Evolutionary conservation across 2,797 vertebrate species (phyloP).

Genomic region (Phalloptychus januarius): DNA sequence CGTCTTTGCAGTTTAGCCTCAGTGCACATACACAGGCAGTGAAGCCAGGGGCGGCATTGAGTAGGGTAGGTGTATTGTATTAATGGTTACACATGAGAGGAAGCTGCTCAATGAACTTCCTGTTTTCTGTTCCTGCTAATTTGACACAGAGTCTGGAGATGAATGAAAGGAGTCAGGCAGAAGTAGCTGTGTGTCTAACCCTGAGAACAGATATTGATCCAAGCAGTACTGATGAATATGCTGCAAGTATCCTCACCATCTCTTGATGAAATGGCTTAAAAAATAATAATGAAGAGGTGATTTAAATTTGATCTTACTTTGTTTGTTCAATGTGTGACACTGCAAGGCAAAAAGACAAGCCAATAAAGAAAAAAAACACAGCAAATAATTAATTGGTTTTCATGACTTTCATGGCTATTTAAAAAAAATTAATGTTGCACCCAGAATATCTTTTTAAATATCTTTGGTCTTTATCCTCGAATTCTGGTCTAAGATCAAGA

Average conservation of each 20-base stretch:
- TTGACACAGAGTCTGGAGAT: slow-evolving; percentile 24
- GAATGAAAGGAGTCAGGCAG: slow-evolving; percentile 13
- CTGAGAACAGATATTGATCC: background rate
- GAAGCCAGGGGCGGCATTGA: slow-evolving; percentile 1
- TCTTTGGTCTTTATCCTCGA: background rate
- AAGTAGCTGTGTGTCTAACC: background rate
- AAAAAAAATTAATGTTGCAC: background rate
- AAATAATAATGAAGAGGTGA: background rate
- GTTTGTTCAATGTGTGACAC: background rate
- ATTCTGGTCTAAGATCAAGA: background rate
- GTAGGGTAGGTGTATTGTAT: slow-evolving; percentile 11
- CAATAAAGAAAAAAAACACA: background rate
- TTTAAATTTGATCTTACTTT: background rate
- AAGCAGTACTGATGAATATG: background rate
- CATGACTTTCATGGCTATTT: background rate
- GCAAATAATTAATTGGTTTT: background rate
- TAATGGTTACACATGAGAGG: slow-evolving; percentile 36
- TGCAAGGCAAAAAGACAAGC: background rate
- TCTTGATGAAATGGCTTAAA: background rate
- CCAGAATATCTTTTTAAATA: background rate
- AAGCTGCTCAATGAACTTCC: slow-evolving; percentile 45
- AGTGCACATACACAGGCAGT: slow-evolving; percentile 17
- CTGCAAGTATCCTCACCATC: background rate
- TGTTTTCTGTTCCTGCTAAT: slow-evolving; percentile 27
- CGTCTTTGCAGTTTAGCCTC: slow-evolving; percentile 19